These are phyloP conservation scores for Caenorhabditis drosophilae DNA, from an alignment of 2,888 invertebrate genomes.

Conservation along the genomic window DNA sequence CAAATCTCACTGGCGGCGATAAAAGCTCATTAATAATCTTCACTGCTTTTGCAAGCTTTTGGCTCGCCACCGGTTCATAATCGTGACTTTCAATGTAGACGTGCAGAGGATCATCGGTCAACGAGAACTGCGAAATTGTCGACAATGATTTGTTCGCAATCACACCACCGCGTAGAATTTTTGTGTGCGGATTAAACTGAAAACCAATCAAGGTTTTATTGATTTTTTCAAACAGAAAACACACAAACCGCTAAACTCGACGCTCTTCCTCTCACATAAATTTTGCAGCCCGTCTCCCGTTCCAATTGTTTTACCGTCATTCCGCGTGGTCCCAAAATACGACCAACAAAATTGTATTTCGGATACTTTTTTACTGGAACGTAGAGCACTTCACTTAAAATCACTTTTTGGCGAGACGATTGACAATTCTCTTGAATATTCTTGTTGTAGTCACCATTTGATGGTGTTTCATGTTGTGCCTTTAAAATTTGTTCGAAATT, in stretches of 20 bases:
- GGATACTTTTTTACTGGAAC: conserved; percentile 35
- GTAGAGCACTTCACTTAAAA: conserved; percentile 13
- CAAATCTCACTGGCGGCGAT: conserved; percentile 27
- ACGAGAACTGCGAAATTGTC: conserved; percentile 21
- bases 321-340: conserved; percentile 97
- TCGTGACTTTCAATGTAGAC: conserved; percentile 32
- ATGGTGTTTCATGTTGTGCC: too few species aligned
- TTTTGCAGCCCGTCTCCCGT: conserved; percentile 99
- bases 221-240: too few species aligned
- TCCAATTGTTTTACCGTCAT: conserved; percentile 99
- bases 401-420: conserved; percentile 7
- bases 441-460: too few species aligned
- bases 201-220: too few species aligned
- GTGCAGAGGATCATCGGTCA: conserved; percentile 36
- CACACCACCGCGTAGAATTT: conserved; percentile 5
- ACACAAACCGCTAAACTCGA: conserved; percentile 13
- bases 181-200: conserved; percentile 26
- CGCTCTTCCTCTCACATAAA: conserved; percentile 76
- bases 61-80: not conserved
- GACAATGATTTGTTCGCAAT: conserved; percentile 12
- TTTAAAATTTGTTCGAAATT: too few species aligned
- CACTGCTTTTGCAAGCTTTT: conserved; percentile 24
- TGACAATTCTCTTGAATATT: too few species aligned
- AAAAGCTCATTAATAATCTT: conserved; percentile 16
- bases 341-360: conserved; percentile 96